Percentiles rank a stretch among this genome's conserved stretches.
phyloP scores from a whole-genome alignment of 2,888 invertebrate genomes.

The Latheticus oryzae region DNA sequence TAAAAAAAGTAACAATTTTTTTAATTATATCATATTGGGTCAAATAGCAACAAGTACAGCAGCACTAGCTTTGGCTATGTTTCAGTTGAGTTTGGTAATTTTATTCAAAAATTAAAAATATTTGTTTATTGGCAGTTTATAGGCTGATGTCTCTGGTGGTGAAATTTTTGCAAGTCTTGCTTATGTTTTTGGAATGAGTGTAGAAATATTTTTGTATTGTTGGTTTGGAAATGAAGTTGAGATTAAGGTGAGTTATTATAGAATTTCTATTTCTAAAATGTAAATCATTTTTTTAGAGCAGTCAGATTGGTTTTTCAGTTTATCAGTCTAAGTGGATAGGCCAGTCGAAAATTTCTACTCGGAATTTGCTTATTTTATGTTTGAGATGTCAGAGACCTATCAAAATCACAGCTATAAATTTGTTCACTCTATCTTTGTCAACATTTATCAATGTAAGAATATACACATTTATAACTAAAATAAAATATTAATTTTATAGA shows the following conservation, averaged over 20 bases:
- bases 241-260: slow-evolving; percentile 7
- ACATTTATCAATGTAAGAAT: slow-evolving; percentile 12
- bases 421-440: slow-evolving; percentile 10
- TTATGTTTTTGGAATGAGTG: slow-evolving; percentile 9
- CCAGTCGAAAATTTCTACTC: neutral
- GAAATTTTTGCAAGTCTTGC: neutral
- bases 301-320: neutral
- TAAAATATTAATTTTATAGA: slow-evolving; percentile 5
- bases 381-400: slow-evolving; percentile 14
- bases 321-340: slow-evolving; percentile 9
- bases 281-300: neutral
- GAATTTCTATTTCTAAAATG: neutral
- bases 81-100: slow-evolving; percentile 47
- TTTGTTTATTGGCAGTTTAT: no score
- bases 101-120: neutral
- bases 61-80: slow-evolving; percentile 46
- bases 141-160: slow-evolving; percentile 1
- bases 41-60: slow-evolving; percentile 42
- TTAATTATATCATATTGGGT: slow-evolving; percentile 45
- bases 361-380: slow-evolving; percentile 4
- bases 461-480: neutral
- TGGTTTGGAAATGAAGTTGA: slow-evolving; percentile 21
- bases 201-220: slow-evolving; percentile 14
- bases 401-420: slow-evolving; percentile 10
- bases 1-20: slow-evolving; percentile 38